A percentile compares a stretch with the other conserved stretches of the same genome.
phyloP scores from a whole-genome alignment of 2,888 invertebrate species.

The Epistrophe eligans region DNA sequence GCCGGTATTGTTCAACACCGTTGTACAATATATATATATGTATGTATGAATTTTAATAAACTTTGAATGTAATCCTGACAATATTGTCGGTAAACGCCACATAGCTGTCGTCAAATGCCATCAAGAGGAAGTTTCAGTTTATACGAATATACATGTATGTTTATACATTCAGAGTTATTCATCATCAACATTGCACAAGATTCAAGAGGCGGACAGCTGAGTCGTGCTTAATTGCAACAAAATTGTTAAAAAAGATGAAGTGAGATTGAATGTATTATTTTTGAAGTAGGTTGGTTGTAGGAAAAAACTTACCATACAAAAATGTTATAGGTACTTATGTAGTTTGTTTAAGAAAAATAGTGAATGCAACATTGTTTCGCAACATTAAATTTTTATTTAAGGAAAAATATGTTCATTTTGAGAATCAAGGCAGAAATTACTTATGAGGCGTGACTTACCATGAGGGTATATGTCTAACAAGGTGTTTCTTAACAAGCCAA shows the following conservation, averaged over 20 bases:
- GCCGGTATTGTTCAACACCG: conserved; percentile 22
- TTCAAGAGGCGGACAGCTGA: conserved; percentile 66
- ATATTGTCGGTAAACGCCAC: conserved; percentile 48
- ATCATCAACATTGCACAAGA: conserved; percentile 60
- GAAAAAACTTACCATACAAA: background rate
- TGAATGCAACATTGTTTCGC: too few relatives aligned
- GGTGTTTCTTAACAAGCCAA: too few relatives aligned
- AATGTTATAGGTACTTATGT: too few relatives aligned
- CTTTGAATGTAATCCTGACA: conserved; percentile 38
- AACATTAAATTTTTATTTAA: too few relatives aligned
- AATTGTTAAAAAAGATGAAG: conserved; percentile 34
- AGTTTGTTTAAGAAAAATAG: too few relatives aligned
- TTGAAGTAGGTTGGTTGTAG: conserved; percentile 3
- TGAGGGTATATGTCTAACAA: too few relatives aligned
- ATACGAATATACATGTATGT: too few relatives aligned
- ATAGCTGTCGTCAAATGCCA: conserved; percentile 54
- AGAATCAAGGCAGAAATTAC: too few relatives aligned
- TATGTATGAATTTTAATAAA: conserved; percentile 4
- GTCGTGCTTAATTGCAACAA: conserved; percentile 60
- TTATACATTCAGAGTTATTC: conserved; percentile 21
- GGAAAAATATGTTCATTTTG: too few relatives aligned
- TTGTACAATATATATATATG: too few relatives aligned
- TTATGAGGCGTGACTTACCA: too few relatives aligned
- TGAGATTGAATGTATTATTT: conserved; percentile 32
- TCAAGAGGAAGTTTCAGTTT: conserved; percentile 56